Evolutionary conservation across 2,797 vertebrate genomes (phyloP).

Genomic region (Crotalus adamanteus): DNA sequence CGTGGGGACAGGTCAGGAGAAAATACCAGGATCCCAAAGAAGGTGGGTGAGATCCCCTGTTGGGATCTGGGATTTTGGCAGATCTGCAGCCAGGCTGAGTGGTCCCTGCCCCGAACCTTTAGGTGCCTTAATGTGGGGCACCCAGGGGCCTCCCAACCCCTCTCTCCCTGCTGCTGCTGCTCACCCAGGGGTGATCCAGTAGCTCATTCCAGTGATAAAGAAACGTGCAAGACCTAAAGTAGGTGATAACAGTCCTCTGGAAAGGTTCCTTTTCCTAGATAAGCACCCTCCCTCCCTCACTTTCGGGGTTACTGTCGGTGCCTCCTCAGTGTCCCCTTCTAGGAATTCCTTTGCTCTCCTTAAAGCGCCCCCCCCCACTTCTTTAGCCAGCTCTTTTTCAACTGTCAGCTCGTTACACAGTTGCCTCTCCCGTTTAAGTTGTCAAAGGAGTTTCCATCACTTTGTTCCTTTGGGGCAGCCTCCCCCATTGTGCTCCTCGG

Average conservation of each 20-base stretch:
- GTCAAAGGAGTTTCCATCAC: slow-evolving; percentile 73
- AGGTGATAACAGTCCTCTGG: background rate
- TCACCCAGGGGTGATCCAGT: too few species aligned
- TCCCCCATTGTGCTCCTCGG: slow-evolving; percentile 76
- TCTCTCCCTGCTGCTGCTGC: background rate
- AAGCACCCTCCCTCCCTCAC: background rate
- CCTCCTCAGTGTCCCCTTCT: slow-evolving; percentile 56
- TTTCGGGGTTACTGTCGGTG: slow-evolving; percentile 65
- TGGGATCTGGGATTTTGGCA: background rate
- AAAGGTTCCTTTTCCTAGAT: background rate
- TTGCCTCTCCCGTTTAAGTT: slow-evolving; percentile 82
- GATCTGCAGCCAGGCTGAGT: background rate
- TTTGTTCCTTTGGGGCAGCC: slow-evolving; percentile 74
- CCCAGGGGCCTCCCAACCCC: background rate
- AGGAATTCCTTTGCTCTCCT: slow-evolving; percentile 70
- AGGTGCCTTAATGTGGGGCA: background rate
- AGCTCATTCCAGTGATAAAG: background rate
- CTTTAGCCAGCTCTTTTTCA: slow-evolving; percentile 49
- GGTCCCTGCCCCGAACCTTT: background rate
- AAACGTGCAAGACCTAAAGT: background rate
- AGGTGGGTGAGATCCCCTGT: background rate
- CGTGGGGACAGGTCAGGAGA: background rate
- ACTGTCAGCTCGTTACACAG: slow-evolving; percentile 75
- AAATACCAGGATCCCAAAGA: background rate
- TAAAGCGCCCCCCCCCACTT: slow-evolving; percentile 27